Evolutionary conservation across 2,113 vertebrate species (phyloP).

Genomic region (Chroicocephalus ridibundus): DNA sequence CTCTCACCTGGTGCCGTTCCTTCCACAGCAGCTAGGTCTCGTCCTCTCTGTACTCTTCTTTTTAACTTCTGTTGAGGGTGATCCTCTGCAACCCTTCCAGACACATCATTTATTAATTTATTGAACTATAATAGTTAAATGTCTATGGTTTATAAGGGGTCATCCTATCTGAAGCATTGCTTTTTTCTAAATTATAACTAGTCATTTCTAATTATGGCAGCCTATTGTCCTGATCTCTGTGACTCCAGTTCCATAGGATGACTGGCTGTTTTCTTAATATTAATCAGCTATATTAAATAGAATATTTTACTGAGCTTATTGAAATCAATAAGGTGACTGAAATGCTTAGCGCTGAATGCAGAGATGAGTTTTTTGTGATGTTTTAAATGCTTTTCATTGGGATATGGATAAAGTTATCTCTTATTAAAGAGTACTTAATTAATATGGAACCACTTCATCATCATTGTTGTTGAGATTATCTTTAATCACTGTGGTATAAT

Average conservation of each 20-base stretch:
- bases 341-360: background rate
- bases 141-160: background rate
- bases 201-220: background rate
- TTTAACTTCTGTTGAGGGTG: background rate
- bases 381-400: background rate
- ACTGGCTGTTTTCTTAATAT: background rate
- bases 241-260: background rate
- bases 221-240: background rate
- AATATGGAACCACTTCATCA: background rate
- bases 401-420: background rate
- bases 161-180: background rate
- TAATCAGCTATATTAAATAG: background rate
- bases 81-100: background rate
- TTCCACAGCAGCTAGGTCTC: background rate
- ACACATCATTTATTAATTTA: background rate
- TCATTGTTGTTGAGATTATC: background rate
- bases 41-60: background rate
- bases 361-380: background rate
- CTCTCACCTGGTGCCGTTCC: rapidly evolving
- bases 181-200: background rate
- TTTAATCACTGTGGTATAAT: background rate
- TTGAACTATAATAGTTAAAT: background rate
- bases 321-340: background rate
- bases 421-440: background rate
- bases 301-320: background rate